These are phyloP conservation scores for Cremastinae sp. DNA, from an alignment of 2,888 invertebrate species.

Conservation along the genomic window DNA sequence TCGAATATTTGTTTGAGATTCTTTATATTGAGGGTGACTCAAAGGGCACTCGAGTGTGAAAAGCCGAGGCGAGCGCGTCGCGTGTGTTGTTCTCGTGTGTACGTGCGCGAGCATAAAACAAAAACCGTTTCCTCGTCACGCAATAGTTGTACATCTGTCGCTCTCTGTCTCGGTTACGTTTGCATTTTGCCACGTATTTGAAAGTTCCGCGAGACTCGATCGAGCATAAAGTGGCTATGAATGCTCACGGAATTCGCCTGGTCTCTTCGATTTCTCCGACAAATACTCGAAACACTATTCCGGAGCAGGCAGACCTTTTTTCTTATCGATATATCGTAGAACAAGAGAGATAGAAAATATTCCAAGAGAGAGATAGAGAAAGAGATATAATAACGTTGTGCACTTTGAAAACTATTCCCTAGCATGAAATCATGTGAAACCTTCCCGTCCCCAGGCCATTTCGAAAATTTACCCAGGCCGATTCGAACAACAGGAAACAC, in stretches of 20 bases:
- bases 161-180: constrained; percentile 25
- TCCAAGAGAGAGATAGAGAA: constrained; percentile 33
- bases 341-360: constrained; percentile 46
- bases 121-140: constrained; percentile 45
- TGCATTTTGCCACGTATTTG: constrained; percentile 38
- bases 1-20: too few relatives aligned
- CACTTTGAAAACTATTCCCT: constrained; percentile 54
- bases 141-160: constrained; percentile 49
- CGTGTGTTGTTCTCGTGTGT: constrained; percentile 19
- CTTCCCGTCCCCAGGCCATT: constrained; percentile 3
- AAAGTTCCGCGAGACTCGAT: constrained; percentile 51
- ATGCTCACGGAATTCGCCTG: constrained; percentile 57
- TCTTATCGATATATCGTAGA: constrained; percentile 56
- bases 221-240: constrained; percentile 57
- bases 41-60: constrained; percentile 16
- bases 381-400: constrained; percentile 41
- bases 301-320: too few relatives aligned
- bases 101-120: constrained; percentile 2
- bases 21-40: background rate
- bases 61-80: constrained; percentile 14
- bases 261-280: constrained; percentile 38
- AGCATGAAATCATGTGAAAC: background rate
- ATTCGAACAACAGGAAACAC: constrained; percentile 56
- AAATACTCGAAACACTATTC: constrained; percentile 40
- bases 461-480: constrained; percentile 20